phyloP scores from a whole-genome alignment of 2,888 invertebrate species.

The Sinotaia quadrata region DNA sequence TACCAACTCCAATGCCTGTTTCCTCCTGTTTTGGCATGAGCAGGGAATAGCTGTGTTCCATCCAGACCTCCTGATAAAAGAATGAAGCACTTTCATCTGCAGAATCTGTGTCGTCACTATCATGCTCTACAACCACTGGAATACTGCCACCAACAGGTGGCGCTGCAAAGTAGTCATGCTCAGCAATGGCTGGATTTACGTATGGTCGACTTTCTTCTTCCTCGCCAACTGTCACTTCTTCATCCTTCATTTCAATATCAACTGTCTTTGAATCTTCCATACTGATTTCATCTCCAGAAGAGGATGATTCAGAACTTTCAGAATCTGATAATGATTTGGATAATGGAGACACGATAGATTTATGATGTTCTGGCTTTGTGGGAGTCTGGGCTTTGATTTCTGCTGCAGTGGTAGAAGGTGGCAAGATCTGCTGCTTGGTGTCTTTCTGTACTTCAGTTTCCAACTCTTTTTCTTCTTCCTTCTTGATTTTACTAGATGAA shows the following conservation, averaged over 20 bases:
- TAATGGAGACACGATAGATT: too few species aligned
- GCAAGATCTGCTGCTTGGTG: too few species aligned
- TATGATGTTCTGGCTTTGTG: too few species aligned
- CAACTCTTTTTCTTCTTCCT: too few species aligned
- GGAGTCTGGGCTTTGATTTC: too few species aligned
- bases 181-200: slow-evolving; percentile 50
- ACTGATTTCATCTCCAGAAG: too few species aligned
- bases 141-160: slow-evolving; percentile 35
- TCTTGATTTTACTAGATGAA: too few species aligned
- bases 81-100: slow-evolving; percentile 61
- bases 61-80: slow-evolving; percentile 51
- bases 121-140: slow-evolving; percentile 34
- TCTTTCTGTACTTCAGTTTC: too few species aligned
- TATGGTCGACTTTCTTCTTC: slow-evolving; percentile 35
- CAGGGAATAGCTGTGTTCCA: slow-evolving; percentile 67
- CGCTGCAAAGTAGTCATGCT: slow-evolving; percentile 68
- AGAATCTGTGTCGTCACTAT: slow-evolving; percentile 63
- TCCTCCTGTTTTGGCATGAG: slow-evolving; percentile 41
- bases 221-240: slow-evolving; percentile 39
- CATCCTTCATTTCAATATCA: slow-evolving; percentile 39
- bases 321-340: too few species aligned
- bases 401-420: too few species aligned
- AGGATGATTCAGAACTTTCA: too few species aligned
- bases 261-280: slow-evolving; percentile 17
- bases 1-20: background rate